phyloP scores from a whole-genome alignment of 2,113 vertebrate species.

The Saimiri boliviensis region DNA sequence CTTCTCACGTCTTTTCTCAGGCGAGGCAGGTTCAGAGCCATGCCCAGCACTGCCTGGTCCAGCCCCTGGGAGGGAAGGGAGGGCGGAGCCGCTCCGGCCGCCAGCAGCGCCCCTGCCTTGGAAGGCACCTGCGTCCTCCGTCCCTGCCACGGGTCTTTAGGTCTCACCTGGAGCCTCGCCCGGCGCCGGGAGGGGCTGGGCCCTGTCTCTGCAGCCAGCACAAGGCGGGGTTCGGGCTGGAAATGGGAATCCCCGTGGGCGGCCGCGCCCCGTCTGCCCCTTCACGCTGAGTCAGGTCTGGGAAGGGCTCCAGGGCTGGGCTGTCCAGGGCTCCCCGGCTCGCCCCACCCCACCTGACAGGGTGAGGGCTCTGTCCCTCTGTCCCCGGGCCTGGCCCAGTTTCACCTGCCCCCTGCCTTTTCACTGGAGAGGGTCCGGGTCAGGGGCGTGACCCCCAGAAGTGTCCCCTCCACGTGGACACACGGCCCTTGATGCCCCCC shows the following conservation, averaged over 20 bases:
- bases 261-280: background rate
- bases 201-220: accelerated
- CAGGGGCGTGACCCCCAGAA: too few species aligned
- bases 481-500: too few species aligned
- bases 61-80: background rate
- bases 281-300: background rate
- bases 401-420: background rate
- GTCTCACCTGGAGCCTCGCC: background rate
- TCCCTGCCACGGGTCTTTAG: background rate
- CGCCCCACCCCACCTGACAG: background rate
- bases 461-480: background rate
- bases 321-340: background rate
- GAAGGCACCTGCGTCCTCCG: background rate
- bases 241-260: background rate
- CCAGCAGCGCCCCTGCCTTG: background rate
- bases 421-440: background rate
- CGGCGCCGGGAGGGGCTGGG: background rate
- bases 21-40: background rate
- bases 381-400: background rate
- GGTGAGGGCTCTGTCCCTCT: background rate
- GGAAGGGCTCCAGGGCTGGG: background rate
- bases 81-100: background rate
- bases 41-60: background rate
- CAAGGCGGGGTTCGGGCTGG: too few species aligned
- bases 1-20: background rate